Conservation (phyloP, 2,888 invertebrate genomes). For the Drosophila koepferae region DNA sequence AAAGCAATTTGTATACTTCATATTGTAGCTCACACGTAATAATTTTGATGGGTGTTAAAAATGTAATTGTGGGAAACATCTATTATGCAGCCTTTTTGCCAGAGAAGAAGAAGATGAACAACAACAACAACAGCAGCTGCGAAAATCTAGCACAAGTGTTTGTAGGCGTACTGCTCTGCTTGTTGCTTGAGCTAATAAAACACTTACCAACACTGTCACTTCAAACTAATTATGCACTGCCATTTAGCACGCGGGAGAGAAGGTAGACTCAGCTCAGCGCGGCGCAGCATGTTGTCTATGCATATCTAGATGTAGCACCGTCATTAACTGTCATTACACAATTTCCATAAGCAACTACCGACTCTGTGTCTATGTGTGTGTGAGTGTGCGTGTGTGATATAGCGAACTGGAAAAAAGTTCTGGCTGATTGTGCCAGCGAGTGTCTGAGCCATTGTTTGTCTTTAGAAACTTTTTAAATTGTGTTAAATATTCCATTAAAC, state of each 20-base stretch:
- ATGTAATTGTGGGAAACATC: constrained; percentile 13
- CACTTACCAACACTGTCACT: constrained; percentile 73
- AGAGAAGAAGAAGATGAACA: constrained; percentile 17
- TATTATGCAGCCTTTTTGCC: no score
- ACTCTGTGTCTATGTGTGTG: constrained; percentile 10
- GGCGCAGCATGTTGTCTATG: constrained; percentile 8
- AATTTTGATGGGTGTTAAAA: background rate
- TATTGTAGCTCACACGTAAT: background rate
- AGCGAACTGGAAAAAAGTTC: constrained; percentile 36
- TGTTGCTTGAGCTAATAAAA: constrained; percentile 74
- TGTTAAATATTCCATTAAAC: constrained; percentile 81
- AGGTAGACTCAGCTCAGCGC: background rate
- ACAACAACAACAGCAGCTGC: constrained; percentile 17
- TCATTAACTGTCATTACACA: constrained; percentile 79
- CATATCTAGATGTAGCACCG: constrained; percentile 67
- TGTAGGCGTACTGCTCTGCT: constrained; percentile 41
- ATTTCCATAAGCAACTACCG: constrained; percentile 73
- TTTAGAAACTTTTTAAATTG: constrained; percentile 77
- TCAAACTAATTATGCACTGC: constrained; percentile 65
- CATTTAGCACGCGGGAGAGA: constrained; percentile 8
- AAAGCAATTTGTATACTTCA: background rate
- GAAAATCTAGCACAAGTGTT: constrained; percentile 66
- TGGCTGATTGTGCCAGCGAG: constrained; percentile 46
- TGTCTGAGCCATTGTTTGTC: constrained; percentile 72
- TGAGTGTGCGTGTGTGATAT: background rate